Base-by-base conservation (phyloP, 2,888 invertebrate species). In the Nebria brevicollis region DNA sequence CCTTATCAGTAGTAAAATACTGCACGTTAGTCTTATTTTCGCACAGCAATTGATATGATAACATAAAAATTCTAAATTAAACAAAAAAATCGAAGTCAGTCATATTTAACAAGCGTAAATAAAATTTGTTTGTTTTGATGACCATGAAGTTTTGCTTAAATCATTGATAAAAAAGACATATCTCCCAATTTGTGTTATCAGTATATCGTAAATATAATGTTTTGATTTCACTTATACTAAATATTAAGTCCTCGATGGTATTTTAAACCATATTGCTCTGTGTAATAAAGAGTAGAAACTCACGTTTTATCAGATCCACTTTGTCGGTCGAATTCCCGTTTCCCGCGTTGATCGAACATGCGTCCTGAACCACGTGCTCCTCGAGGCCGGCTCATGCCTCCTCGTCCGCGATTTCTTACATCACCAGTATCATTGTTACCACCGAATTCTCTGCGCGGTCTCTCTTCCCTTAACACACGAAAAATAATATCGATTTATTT, bases 271-370 rank as follows among this genome's bases (percentile, higher is more conserved):
- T 64, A 7, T 54, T 54, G 6, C 6, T 54, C 2, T 11, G 13
- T 54, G 54, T 54, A 54, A 70, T 20, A 70, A 70, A 13, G 83
- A 82, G 82, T 79, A 66, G 82, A 84, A 83, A 90, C 91, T 89
- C 90, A 94, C 94, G 97, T 97, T 91, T 96, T 97, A 89, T 97
- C 97, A 83, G 97, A 97, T 85, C 98, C 98, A 86, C 97, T 97
- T 89, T 97, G 96, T 85, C 98, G 93, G 90, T 98, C 98, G 88
- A 96, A 98, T 91, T 98, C 98, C 75, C 98, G 93, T 90, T 96
- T 97, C 84, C 96, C 95, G 86, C 95, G 92, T 85, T 92, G 92
- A 86, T 89, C 88, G 86, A 89, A 85, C 87, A 92, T 90, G 86
- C 91, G 90, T 84, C 89, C 86, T 84, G 90, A 89, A 64, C 87